Base-by-base conservation (phyloP, 2,113 vertebrate genomes). In the Spilogale gracilis region DNA sequence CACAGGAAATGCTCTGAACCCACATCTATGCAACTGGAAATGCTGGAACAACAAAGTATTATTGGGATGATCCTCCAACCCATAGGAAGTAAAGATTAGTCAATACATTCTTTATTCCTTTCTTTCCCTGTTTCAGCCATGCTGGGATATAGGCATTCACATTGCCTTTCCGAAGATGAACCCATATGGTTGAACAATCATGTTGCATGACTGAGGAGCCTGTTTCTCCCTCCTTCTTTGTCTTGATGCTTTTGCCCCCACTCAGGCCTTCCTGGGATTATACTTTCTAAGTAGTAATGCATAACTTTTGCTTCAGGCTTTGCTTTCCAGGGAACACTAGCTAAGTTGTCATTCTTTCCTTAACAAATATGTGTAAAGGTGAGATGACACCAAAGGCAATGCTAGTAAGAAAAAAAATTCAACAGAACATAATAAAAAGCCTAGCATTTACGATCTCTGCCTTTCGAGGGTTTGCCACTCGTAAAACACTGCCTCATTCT, bases 191-290 rank as follows among this genome's bases (percentile, higher is more conserved):
- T 13, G 50, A 78, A 21, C 3, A 25, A n/a, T 52, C 20, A 48
- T 54, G 2, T 14, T 9, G 18, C 6, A 48, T 13, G 27, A 0
- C 1, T 3, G 10, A 14, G 11, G 9, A 6, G 0, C 10, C 6
- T 6, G 0, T 6, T 17, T 17, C 3, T 74, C 8, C 25, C 54
- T 21, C 9, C 2, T 74, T 71, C 2, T 3, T 20, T 60, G 32
- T 38, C 85, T 69, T 30, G 2, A 1, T 52, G 9, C 16, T 4
- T 89, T 38, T 81, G 52, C 5, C 54, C 52, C 56, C 14, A 14
- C 48, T 76, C 45, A 7, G 6, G 4, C 2, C 11, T 6, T 25
- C 60, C 6, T 30, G 50, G n/a, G 10, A 69, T 50, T 43, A 25
- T 14, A 23, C 23, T 54, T 14, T 92, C 23, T 65, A 52, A 23